phyloP scores from a whole-genome alignment of 2,888 invertebrate genomes.

The Torymus auratus region DNA sequence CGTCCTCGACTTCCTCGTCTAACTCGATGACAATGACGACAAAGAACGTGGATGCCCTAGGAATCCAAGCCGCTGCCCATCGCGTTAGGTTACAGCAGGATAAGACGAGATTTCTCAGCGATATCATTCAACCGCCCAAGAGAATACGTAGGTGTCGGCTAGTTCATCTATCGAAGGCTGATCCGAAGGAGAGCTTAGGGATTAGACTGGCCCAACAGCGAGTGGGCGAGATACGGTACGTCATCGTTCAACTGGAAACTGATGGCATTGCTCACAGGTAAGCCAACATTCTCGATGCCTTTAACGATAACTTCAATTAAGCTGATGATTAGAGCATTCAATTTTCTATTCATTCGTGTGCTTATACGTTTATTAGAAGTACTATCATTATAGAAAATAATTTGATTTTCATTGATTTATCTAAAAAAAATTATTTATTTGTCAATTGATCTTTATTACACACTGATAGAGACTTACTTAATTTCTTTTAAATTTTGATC shows the following conservation, averaged over 20 bases:
- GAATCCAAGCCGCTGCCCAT: constrained; percentile 64
- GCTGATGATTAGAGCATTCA: too few relatives aligned
- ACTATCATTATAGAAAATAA: too few relatives aligned
- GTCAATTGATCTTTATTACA: too few relatives aligned
- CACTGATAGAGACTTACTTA: too few relatives aligned
- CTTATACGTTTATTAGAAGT: too few relatives aligned
- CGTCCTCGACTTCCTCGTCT: constrained; percentile 44
- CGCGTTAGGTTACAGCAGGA: constrained; percentile 72
- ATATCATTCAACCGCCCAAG: constrained; percentile 70
- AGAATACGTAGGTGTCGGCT: constrained; percentile 80
- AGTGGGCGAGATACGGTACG: constrained; percentile 69
- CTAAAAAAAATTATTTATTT: too few relatives aligned
- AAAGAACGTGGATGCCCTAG: constrained; percentile 18
- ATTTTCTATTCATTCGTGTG: too few relatives aligned
- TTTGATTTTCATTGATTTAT: too few relatives aligned
- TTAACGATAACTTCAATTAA: too few relatives aligned
- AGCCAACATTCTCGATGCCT: neutral
- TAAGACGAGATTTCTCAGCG: constrained; percentile 72
- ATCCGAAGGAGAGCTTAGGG: constrained; percentile 84
- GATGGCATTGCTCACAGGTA: constrained; percentile 79
- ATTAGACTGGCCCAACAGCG: constrained; percentile 84
- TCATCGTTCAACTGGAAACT: constrained; percentile 77
- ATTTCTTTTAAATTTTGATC: too few relatives aligned
- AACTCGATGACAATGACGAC: constrained; percentile 5
- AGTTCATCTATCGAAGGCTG: constrained; percentile 82